Base-by-base conservation (phyloP, 2,113 vertebrate genomes). In the Astur gentilis region DNA sequence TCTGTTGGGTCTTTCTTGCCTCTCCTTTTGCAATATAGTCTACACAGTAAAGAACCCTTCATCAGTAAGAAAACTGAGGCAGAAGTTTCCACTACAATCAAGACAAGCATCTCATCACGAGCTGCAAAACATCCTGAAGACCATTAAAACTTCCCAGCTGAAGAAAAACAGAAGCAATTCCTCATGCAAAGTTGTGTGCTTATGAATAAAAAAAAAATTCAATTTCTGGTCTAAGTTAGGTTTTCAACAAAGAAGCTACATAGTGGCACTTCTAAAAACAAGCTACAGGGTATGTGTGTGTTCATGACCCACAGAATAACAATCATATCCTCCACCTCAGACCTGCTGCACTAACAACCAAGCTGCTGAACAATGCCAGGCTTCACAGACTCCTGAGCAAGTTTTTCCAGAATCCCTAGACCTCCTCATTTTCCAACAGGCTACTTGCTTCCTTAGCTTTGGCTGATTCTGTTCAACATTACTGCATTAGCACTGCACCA, bases 211-310 rank as follows among this genome's bases (percentile, higher is more conserved):
- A 73, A 36, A 38, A 25, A 36, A 16, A 21, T 1, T 10, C 7
- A 0, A 26, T 22, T 87, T 71, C 52, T 67, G 10, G 14, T 83
- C 17, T 23, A 58, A 84, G 19, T 73, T 34, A 17, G 6, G 19
- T 73, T 90, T 94, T 65, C 32, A 80, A 57, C 19, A 64, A 7
- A 78, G 34, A 58, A 66, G 12, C 16, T 31, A 27, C 36, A 26
- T 2, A 4, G 19, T 57, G 11, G 4, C 49, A 11, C 38, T 64
- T 47, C 50, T 49, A 20, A 60, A 55, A 83, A 70, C 58, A 62
- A 6, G 15, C 26, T 45, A 52, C 14, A 58, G 10, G 7, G 13
- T 42, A 71, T 2, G 2, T 10, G 11, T 2, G 2, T 11, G 14
- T 15, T 34, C 18, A 7, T 6, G 15, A 62, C 8, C 16, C n/a